These are phyloP conservation scores for Protomyctophum bolini DNA, from an alignment of 2,113 vertebrate genomes.

Conservation along the genomic window DNA sequence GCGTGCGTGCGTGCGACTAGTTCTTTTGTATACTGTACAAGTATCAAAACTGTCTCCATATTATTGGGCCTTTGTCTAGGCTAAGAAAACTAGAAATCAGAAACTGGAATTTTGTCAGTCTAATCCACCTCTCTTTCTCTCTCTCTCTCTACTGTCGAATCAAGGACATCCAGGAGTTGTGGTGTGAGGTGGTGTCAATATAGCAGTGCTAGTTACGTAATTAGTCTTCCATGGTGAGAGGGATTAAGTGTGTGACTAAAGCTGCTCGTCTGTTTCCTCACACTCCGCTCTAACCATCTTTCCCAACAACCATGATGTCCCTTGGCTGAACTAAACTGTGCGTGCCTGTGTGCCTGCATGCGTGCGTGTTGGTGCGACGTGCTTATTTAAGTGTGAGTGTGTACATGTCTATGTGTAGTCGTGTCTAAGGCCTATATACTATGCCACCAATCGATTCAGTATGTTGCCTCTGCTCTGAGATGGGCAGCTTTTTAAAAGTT, in stretches of 20 bases:
- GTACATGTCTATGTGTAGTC: background rate
- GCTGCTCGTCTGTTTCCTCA: slow-evolving; percentile 35
- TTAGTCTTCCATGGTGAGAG: slow-evolving; percentile 48
- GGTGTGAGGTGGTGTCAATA: slow-evolving; percentile 40
- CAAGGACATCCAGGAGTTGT: slow-evolving; percentile 40
- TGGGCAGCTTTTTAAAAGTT: slow-evolving; percentile 43
- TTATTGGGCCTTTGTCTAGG: too few species aligned
- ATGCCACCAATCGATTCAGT: slow-evolving; percentile 56
- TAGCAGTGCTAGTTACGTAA: slow-evolving; percentile 44
- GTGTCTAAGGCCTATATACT: slow-evolving; percentile 32
- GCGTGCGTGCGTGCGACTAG: too few species aligned
- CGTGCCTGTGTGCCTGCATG: slow-evolving; percentile 10
- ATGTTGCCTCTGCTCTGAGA: slow-evolving; percentile 45
- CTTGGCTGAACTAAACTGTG: slow-evolving; percentile 66
- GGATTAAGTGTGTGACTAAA: slow-evolving; percentile 60
- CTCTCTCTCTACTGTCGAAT: slow-evolving; percentile 33
- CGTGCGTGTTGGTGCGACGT: slow-evolving; percentile 18
- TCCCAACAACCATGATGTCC: slow-evolving; percentile 60
- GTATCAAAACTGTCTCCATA: too few species aligned
- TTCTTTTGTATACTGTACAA: too few species aligned
- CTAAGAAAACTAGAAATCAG: background rate
- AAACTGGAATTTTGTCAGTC: slow-evolving; percentile 3
- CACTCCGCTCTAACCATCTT: slow-evolving; percentile 35
- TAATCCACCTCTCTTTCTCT: background rate
- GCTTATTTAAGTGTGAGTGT: background rate